phyloP scores from a whole-genome alignment of 2,888 invertebrate genomes.

The Meta bourneti region DNA sequence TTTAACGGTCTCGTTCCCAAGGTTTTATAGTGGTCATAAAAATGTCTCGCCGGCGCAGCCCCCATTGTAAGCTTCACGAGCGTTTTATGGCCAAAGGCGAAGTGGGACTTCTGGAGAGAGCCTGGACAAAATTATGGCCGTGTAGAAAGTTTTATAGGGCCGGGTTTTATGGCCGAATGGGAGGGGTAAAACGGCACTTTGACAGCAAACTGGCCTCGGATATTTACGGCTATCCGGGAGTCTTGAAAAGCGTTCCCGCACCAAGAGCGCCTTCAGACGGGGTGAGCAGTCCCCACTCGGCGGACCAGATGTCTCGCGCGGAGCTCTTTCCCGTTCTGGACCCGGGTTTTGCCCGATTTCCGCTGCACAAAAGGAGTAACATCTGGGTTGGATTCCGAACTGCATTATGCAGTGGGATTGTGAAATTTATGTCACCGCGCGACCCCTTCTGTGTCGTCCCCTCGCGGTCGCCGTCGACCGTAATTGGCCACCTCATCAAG shows the following conservation, averaged over 20 bases:
- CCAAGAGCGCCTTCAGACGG: constrained; percentile 55
- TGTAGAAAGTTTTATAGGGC: constrained; percentile 77
- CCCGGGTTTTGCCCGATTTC: constrained; percentile 9
- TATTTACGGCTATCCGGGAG: constrained; percentile 77
- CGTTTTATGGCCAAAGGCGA: constrained; percentile 74
- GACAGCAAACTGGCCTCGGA: constrained; percentile 76
- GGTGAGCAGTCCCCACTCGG: constrained; percentile 31
- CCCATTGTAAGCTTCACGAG: constrained; percentile 50
- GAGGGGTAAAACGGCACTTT: constrained; percentile 75
- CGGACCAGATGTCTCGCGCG: constrained; percentile 49
- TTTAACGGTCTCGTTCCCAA: constrained; percentile 60
- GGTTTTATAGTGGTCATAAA: constrained; percentile 76
- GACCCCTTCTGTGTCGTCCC: background rate
- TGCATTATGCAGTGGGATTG: constrained; percentile 36
- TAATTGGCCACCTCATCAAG: constrained; percentile 11
- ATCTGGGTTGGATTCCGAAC: constrained; percentile 51
- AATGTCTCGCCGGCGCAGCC: constrained; percentile 73
- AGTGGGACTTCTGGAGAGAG: constrained; percentile 37
- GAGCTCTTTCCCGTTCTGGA: background rate
- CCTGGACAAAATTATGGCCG: constrained; percentile 77
- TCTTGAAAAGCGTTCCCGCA: constrained; percentile 73
- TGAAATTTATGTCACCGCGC: background rate
- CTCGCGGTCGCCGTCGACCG: background rate
- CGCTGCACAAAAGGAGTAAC: constrained; percentile 34
- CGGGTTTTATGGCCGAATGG: constrained; percentile 77